Base-by-base conservation (phyloP, 2,888 invertebrate species). In the Ichneumon xanthorius region DNA sequence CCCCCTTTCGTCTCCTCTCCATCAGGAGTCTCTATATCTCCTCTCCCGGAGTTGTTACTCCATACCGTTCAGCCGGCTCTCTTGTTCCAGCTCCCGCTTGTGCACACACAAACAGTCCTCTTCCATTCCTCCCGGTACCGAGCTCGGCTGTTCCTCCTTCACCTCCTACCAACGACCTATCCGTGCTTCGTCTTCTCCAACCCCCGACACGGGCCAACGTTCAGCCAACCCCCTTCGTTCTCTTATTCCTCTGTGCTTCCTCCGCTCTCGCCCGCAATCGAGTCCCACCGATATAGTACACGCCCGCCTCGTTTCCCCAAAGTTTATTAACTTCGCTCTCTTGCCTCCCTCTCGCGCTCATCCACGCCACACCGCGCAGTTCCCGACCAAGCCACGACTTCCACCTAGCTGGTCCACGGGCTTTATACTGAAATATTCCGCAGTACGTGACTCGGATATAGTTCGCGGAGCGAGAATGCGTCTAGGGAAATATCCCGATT, bases 261-360 rank as follows among this genome's bases (percentile, higher is more conserved):
- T 37, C 61, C 55, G 33, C 75, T 76, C 70, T 84, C 68, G 67
- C 50, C 61, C 63, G 73, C 84, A 73, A 87, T 82, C 87, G 82
- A 88, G 85, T 86, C 85, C 78, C 65, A 70, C 68, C 71, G 78
- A 84, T 86, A 73, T 81, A 65, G 37, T 48, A 71, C 37, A 26
- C 71, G 78, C 80, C 77, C 84, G 65, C 83, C 85, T 82, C 85
- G 84, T 89, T 89, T 88, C 76, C 85, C 82, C 65, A 87, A 89
- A 88, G 87, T 89, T 90, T 89, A 90, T 90, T 87, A 89, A 90
- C 90, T 90, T 77, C 58, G 50, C 73, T 80, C 72, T 67, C 79
- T 80, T 79, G 61, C 61, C 33, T 50, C 48, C 22, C 53, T 78
- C 50, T 80, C 80, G 58, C 65, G 77, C 87, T 85, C 85, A 83